These are phyloP conservation scores for Drosophila bifasciata DNA, from an alignment of 1,140 invertebrate genomes.

Conservation along the genomic window DNA sequence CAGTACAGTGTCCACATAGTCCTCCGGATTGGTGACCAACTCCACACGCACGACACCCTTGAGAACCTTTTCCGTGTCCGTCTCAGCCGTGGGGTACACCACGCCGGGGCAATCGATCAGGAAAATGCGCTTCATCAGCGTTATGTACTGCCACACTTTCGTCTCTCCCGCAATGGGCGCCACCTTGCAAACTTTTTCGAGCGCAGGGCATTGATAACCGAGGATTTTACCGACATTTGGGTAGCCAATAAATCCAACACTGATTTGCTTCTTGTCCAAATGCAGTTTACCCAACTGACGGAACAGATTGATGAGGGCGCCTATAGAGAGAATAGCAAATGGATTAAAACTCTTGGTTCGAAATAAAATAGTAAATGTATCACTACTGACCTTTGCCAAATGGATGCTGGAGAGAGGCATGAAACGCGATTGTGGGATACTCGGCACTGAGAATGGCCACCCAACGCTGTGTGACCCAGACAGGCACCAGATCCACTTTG, in stretches of 20 bases:
- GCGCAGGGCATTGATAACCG: constrained; percentile 97
- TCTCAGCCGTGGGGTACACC: constrained; percentile 96
- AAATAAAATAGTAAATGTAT: background rate
- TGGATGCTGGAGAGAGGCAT: constrained; percentile 98
- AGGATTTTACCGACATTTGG: constrained; percentile 99
- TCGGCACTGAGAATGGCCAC: constrained; percentile 95
- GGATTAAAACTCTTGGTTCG: background rate
- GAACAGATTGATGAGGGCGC: constrained; percentile 97
- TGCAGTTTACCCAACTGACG: constrained; percentile 98
- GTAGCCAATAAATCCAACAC: constrained; percentile 99
- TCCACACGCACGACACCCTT: constrained; percentile 98
- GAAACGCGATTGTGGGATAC: constrained; percentile 99
- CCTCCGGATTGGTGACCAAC: constrained; percentile 96
- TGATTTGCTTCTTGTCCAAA: constrained; percentile 98
- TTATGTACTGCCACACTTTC: constrained; percentile 99
- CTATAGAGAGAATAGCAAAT: constrained; percentile 18
- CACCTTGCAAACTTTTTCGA: constrained; percentile 99
- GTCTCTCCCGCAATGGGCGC: constrained; percentile 99
- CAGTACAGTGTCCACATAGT: constrained; percentile 95
- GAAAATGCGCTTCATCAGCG: constrained; percentile 98
- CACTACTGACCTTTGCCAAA: constrained; percentile 93
- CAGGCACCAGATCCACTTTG: constrained; percentile 97
- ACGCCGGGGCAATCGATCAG: constrained; percentile 99
- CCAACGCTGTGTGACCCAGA: constrained; percentile 99
- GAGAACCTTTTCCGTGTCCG: constrained; percentile 97